Evolutionary conservation across 2,113 vertebrate species (phyloP).

Genomic region (Forbesichthys agassizii): DNA sequence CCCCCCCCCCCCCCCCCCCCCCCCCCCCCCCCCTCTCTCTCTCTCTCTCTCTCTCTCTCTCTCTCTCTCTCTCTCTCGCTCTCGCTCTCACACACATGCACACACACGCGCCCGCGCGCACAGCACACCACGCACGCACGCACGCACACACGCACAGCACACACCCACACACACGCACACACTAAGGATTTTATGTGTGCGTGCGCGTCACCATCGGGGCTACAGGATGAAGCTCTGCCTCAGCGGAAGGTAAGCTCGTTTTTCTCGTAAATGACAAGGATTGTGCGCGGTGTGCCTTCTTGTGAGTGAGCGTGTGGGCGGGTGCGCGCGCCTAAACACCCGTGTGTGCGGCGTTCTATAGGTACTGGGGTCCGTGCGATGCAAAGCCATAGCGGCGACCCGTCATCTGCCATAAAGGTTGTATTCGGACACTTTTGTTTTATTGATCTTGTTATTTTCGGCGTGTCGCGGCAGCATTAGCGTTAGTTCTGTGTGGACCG

Average conservation of each 20-base stretch:
- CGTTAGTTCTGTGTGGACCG: too few species aligned
- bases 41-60: too few species aligned
- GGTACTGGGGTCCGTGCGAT: conserved; percentile 13
- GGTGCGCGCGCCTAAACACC: conserved; percentile 1
- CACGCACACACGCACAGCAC: too few species aligned
- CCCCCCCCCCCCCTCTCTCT: too few species aligned
- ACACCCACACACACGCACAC: not conserved
- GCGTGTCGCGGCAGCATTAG: conserved; percentile 5
- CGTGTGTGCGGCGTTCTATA: conserved; percentile 23
- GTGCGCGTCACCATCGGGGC: not conserved
- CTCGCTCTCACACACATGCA: not conserved
- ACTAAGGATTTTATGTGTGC: conserved; percentile 50
- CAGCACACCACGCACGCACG: too few species aligned
- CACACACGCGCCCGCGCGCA: not conserved
- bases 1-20: too few species aligned
- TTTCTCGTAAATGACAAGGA: conserved; percentile 46
- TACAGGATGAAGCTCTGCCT: conserved; percentile 71
- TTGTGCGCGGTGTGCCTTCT: conserved; percentile 8
- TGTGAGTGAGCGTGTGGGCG: conserved; percentile 14
- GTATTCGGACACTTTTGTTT: conserved; percentile 46
- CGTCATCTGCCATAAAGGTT: conserved; percentile 1
- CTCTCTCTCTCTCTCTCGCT: too few species aligned
- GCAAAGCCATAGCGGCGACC: conserved; percentile 23
- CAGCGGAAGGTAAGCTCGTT: conserved; percentile 67
- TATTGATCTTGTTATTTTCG: conserved; percentile 16